Evolutionary conservation across 1,140 invertebrate genomes (phyloP), one percentile per base, ranked within the genome.

Genomic region (Neodiprion fabricii): DNA sequence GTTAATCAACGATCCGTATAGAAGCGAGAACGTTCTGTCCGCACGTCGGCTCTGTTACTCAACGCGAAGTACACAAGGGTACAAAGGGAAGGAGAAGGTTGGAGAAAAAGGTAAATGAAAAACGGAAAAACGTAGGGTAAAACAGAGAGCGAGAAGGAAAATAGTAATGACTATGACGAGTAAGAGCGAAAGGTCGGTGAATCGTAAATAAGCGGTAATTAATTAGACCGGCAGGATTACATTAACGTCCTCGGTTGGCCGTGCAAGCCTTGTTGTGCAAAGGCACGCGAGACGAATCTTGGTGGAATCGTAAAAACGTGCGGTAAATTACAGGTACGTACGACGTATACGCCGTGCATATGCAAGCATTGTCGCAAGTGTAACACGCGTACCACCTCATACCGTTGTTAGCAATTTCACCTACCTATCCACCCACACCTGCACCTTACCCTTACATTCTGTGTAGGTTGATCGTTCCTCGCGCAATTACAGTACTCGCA

Each of bases 181-280:
- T 40, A 40, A 40, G n/a, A 14, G 53, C 14, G 8, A 61, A 61
- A 61, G 53, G 11, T 61, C 73, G 73, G 76, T 84, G 84, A 85
- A 84, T 85, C 83, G 82, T 85, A 82, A 82, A 82, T 82, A 82
- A 84, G 78, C 77, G 78, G 79, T 83, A 83, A 86, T 85, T 85
- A 86, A 86, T 86, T 85, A 83, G 79, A 75, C 74, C 74, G 11
- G 53, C 53, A 17, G 80, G 82, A 84, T 83, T 80, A 82, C 80
- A 82, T 85, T 85, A 82, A 80, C 79, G 81, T 82, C 28, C 1
- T 40, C 28, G 76, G 77, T 75, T 76, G 80, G 28, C 28, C 28
- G 5, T 40, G 28, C 28, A 40, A 40, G 28, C 5, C 28, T 40
- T 40, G 28, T 5, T 40, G 28, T 40, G 28, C 28, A 40, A 5